A percentile compares a stretch with the other conserved stretches of the same genome.
These are phyloP conservation scores for Neofelis nebulosa DNA, from an alignment of 2,113 vertebrate genomes.

Conservation along the genomic window DNA sequence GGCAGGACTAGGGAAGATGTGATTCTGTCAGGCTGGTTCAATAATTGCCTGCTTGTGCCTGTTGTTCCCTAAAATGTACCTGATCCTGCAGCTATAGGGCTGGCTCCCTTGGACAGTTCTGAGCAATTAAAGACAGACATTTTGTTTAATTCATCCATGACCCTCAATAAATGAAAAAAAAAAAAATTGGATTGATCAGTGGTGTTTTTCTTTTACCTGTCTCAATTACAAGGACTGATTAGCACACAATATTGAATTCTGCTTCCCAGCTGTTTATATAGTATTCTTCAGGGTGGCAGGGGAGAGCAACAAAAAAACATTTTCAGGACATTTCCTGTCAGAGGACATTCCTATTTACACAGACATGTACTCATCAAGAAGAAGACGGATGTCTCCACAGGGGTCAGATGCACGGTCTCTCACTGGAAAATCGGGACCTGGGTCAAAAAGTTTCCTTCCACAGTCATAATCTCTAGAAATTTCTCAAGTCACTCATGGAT, in stretches of 20 bases:
- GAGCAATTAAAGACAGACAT: neutral
- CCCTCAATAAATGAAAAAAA: neutral
- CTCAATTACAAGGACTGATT: neutral
- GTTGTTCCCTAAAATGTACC: neutral
- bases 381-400: neutral
- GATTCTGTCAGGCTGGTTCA: neutral
- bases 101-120: neutral
- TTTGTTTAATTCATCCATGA: neutral
- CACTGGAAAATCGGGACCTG: neutral
- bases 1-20: neutral
- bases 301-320: neutral
- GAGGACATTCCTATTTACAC: neutral
- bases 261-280: neutral
- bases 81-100: neutral
- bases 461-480: neutral
- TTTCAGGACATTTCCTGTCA: neutral
- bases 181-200: neutral
- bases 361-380: neutral
- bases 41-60: neutral
- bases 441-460: neutral
- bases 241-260: neutral
- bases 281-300: neutral
- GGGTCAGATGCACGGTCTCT: neutral
- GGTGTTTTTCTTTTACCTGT: constrained; percentile 1
- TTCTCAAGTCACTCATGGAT: neutral